Conservation (phyloP, 2,888 invertebrate species). For the Dastarcus helophoroides region DNA sequence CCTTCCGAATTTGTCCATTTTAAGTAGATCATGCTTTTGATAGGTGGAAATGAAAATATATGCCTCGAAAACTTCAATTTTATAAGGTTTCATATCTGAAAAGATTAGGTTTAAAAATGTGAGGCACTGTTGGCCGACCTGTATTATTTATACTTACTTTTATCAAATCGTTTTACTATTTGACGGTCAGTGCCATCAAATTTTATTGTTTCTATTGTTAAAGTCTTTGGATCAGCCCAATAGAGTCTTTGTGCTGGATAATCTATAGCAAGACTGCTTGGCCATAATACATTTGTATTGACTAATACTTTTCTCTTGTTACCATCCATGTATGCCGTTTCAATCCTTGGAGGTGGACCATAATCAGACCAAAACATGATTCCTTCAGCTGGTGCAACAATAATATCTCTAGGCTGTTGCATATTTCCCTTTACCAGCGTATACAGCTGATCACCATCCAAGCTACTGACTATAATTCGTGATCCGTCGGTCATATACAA, state of each 20-base stretch:
- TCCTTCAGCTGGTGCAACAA: constrained; percentile 53
- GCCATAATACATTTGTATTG: constrained; percentile 53
- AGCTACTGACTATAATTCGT: constrained; percentile 39
- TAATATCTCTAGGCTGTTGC: constrained; percentile 57
- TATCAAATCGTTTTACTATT: constrained; percentile 44
- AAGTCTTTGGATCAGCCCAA: constrained; percentile 74
- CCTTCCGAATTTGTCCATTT: constrained; percentile 55
- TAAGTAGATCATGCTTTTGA: constrained; percentile 48
- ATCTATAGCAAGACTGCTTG: constrained; percentile 65
- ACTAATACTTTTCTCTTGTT: constrained; percentile 39
- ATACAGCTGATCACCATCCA: constrained; percentile 46
- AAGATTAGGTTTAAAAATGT: constrained; percentile 11
- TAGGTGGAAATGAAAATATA: constrained; percentile 54
- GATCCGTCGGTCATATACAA: constrained; percentile 58
- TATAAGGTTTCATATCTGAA: constrained; percentile 51
- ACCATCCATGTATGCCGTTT: constrained; percentile 57
- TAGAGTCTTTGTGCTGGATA: constrained; percentile 63
- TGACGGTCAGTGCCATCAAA: constrained; percentile 58
- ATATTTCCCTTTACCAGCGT: constrained; percentile 42
- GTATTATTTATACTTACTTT: constrained; percentile 33
- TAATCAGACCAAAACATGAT: constrained; percentile 67
- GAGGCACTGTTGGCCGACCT: no score
- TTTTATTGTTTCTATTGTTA: constrained; percentile 55
- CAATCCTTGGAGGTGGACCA: constrained; percentile 52
- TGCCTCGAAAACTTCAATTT: constrained; percentile 65